phyloP scores from a whole-genome alignment of 64 coral and sea anemone species.

The Stichodactyla mertensii region DNA sequence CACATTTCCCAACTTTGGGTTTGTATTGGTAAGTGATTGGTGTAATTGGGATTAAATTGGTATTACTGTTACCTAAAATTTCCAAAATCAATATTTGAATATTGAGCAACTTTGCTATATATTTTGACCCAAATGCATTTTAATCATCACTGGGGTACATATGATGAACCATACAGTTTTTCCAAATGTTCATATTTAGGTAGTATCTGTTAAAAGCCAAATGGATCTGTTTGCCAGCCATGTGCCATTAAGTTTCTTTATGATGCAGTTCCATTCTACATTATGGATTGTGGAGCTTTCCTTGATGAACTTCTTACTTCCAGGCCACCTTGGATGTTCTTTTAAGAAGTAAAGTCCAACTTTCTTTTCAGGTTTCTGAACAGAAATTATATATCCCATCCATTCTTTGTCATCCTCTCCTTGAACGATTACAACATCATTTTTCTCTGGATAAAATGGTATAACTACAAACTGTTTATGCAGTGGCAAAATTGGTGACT shows the following conservation, averaged over 20 bases:
- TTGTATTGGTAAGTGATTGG: neutral
- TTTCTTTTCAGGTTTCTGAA: conserved; percentile 48
- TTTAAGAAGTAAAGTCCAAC: conserved; percentile 64
- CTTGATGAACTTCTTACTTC: conserved; percentile 47
- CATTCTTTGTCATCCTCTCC: conserved; percentile 53
- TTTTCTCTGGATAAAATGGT: conserved; percentile 38
- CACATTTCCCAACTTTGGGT: neutral
- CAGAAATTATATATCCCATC: conserved; percentile 36
- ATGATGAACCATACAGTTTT: neutral
- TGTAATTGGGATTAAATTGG: neutral
- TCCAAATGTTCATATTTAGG: conserved; percentile 15
- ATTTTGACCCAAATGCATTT: neutral
- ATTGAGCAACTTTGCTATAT: neutral
- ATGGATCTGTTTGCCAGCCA: conserved; percentile 54
- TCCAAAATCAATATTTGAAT: neutral
- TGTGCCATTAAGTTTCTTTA: conserved; percentile 41
- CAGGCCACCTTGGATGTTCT: conserved; percentile 71
- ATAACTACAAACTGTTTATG: conserved; percentile 63
- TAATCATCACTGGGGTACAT: neutral
- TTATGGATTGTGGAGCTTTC: conserved; percentile 50
- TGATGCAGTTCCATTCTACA: conserved; percentile 55
- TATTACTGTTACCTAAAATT: neutral
- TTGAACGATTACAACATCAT: conserved; percentile 42
- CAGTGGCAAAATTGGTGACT: conserved; percentile 30
- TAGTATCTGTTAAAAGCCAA: conserved; percentile 37